These are phyloP conservation scores for Decapterus maruadsi DNA, from an alignment of 2,797 vertebrate genomes.

Conservation along the genomic window DNA sequence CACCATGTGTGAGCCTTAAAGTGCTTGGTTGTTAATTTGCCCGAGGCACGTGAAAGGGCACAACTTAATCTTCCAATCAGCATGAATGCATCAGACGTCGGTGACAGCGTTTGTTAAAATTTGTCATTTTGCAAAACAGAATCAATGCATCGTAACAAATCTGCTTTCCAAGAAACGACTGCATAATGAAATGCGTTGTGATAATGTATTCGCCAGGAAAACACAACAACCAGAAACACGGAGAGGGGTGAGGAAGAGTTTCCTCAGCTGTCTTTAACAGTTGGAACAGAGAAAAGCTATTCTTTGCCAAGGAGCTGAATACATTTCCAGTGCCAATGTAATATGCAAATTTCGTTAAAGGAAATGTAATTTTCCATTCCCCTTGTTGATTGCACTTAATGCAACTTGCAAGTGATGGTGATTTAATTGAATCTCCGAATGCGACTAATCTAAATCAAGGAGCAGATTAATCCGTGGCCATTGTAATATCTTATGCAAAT, in stretches of 20 bases:
- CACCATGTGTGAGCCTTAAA: slow-evolving; percentile 22
- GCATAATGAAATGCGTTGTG: slow-evolving; percentile 17
- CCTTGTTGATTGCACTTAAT: slow-evolving; percentile 76
- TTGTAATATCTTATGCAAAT: slow-evolving; percentile 77
- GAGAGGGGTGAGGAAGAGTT: slow-evolving; percentile 41
- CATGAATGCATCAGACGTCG: background rate
- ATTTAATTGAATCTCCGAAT: slow-evolving; percentile 79
- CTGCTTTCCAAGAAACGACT: slow-evolving; percentile 17
- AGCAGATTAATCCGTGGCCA: slow-evolving; percentile 60
- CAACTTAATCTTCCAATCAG: slow-evolving; percentile 21
- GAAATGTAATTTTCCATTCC: slow-evolving; percentile 73
- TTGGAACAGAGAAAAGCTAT: slow-evolving; percentile 59
- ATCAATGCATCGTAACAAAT: slow-evolving; percentile 14
- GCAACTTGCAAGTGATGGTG: slow-evolving; percentile 68
- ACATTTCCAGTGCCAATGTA: slow-evolving; percentile 62
- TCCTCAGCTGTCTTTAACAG: slow-evolving; percentile 69
- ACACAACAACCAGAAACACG: slow-evolving; percentile 24
- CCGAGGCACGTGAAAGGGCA: background rate
- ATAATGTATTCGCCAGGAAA: slow-evolving; percentile 39
- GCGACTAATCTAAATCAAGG: slow-evolving; percentile 75
- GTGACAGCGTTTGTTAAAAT: background rate
- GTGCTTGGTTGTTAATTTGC: slow-evolving; percentile 15
- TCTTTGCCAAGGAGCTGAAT: slow-evolving; percentile 68
- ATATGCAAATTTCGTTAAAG: slow-evolving; percentile 75
- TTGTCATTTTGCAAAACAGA: slow-evolving; percentile 21